Base-by-base conservation (phyloP, 2,888 invertebrate genomes). In the Lomographa bimaculata region DNA sequence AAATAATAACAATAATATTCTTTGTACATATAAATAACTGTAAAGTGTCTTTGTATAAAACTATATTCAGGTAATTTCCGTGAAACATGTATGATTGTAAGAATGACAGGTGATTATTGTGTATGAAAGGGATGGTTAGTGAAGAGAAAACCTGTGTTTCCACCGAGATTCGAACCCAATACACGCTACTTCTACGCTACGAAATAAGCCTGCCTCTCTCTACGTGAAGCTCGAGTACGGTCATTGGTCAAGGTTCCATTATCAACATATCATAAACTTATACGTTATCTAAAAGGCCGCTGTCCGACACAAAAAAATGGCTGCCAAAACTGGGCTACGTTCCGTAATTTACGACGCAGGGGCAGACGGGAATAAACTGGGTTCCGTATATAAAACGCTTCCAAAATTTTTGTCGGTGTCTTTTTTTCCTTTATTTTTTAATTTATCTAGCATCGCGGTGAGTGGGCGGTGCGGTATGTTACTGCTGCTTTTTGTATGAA, bases 301-400 rank as follows among this genome's bases (percentile, higher is more conserved):
- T 48, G 62, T 49, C 56, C 54, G 42, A 48, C 49, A 40, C 44
- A 59, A 57, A 68, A 64, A 67, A 68, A 62, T 64, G 56, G 58
- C 51, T 53, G 63, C 61, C 67, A 63, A 69, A 69, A 69, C 60
- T 67, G 63, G 59, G 60, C 55, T 53, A 50, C 46, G 54, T 43
- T 54, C 41, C 19, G 60, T 67, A 64, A 69, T 69, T 69, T 69
- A 69, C 66, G 64, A 63, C 8, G 55, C 56, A 57, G 65, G 66
- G 52, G 50, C 57, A 64, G 69, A 64, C 61, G 60, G 45, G 63
- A 50, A 67, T 64, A 67, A 66, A 68, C 67, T 51, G 66, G 57
- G 68, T 60, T 64, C 68, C 63, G 47, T 58, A 64, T 64, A 68
- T 66, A 67, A 68, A 74, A 64, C 60, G 63, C 65, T 64, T 53